phyloP scores from a whole-genome alignment of 2,888 invertebrate genomes.

The Tigriopus californicus region DNA sequence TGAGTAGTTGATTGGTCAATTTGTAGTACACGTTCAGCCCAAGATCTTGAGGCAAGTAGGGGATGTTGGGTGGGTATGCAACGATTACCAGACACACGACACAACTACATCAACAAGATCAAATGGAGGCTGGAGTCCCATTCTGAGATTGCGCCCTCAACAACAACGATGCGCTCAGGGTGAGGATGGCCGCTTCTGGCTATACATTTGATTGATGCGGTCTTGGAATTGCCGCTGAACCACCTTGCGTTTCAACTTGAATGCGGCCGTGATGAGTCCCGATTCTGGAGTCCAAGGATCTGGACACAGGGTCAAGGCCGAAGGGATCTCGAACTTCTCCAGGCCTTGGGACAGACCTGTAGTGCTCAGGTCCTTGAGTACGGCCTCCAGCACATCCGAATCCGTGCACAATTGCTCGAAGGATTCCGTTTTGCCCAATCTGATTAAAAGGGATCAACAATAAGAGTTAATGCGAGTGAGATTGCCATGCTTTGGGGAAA shows the following conservation, averaged over 20 bases:
- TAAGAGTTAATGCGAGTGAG: too few species aligned
- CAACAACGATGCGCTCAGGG: background rate
- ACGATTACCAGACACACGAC: too few species aligned
- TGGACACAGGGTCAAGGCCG: constrained; percentile 53
- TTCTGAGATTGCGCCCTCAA: too few species aligned
- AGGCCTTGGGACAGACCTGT: constrained; percentile 59
- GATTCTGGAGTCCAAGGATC: constrained; percentile 95
- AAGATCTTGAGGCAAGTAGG: too few species aligned
- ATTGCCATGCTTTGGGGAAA: too few species aligned
- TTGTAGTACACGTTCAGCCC: too few species aligned
- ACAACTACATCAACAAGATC: too few species aligned
- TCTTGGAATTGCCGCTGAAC: constrained; percentile 81
- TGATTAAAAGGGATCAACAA: too few species aligned
- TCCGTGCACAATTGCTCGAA: constrained; percentile 59
- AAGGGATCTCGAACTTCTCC: constrained; percentile 78
- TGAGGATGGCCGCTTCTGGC: background rate
- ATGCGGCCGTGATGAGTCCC: constrained; percentile 91
- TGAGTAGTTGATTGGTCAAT: too few species aligned
- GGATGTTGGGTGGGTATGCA: too few species aligned
- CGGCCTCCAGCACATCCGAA: constrained; percentile 51
- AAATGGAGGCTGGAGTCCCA: too few species aligned
- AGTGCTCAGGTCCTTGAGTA: constrained; percentile 57
- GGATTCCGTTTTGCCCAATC: background rate
- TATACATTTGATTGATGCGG: constrained; percentile 80
- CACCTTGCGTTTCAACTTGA: constrained; percentile 89